phyloP scores from a whole-genome alignment of 2,113 vertebrate genomes.

The Mixornis gularis region DNA sequence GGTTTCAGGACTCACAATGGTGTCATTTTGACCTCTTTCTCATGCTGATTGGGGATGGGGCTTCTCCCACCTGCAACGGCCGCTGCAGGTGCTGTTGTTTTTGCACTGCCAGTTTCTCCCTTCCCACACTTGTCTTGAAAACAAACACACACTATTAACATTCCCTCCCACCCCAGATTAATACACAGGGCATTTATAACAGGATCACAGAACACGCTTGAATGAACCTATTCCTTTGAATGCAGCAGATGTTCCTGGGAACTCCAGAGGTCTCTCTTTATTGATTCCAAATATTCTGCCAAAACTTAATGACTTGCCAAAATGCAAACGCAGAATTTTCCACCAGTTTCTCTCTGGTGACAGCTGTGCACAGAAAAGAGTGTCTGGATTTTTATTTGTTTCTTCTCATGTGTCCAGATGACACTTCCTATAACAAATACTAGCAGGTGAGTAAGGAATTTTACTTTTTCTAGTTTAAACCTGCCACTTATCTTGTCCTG shows the following conservation, averaged over 20 bases:
- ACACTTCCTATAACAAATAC: neutral
- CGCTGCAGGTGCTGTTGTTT: too few species aligned
- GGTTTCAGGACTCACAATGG: too few species aligned
- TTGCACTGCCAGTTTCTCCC: too few species aligned
- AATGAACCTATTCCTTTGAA: neutral
- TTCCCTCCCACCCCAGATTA: too few species aligned
- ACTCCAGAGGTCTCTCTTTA: neutral
- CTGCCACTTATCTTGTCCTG: neutral
- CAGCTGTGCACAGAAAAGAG: neutral
- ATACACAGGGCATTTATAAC: too few species aligned
- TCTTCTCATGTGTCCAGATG: neutral
- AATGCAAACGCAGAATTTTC: neutral
- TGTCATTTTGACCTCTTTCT: too few species aligned
- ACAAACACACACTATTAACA: too few species aligned
- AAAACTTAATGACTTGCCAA: neutral
- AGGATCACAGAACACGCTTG: neutral
- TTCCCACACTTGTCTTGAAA: too few species aligned
- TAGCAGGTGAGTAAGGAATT: neutral
- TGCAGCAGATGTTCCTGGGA: neutral
- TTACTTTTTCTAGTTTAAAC: neutral
- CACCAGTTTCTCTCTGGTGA: neutral
- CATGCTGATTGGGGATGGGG: too few species aligned
- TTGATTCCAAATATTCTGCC: neutral
- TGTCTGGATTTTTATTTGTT: neutral
- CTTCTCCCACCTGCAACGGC: too few species aligned